Evolutionary conservation across 2,797 vertebrate genomes (phyloP).

Genomic region (Nyctalus aviator): DNA sequence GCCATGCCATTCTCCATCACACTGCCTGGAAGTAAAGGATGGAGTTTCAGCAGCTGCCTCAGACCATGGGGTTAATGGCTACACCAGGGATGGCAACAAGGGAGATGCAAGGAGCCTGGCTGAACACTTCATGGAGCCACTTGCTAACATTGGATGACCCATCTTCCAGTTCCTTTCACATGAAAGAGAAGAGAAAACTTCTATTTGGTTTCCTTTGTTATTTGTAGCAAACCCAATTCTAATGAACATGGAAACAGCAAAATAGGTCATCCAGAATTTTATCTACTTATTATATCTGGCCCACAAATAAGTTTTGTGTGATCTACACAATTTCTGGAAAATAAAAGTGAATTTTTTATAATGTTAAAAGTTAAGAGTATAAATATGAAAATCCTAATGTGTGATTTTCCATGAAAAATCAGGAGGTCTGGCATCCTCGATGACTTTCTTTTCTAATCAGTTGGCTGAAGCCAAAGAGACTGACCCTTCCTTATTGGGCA

Average conservation of each 20-base stretch:
- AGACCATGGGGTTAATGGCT: not conserved
- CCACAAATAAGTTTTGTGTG: not conserved
- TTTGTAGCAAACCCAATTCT: not conserved
- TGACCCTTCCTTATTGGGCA: not conserved
- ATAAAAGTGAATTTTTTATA: not conserved
- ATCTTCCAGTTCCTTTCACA: conserved; percentile 9
- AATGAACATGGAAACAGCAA: not conserved
- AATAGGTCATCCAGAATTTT: not conserved
- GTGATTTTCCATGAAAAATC: not conserved
- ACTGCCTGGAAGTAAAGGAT: not conserved
- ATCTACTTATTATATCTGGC: not conserved
- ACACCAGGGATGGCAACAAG: not conserved
- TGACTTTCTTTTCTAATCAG: not conserved
- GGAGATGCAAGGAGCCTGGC: not conserved
- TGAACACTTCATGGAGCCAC: not conserved
- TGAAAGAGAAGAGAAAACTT: not conserved
- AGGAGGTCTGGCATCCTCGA: not conserved
- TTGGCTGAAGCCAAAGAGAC: not conserved
- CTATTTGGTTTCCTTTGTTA: not conserved
- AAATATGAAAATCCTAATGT: not conserved
- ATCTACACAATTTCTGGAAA: not conserved
- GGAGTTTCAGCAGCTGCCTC: not conserved
- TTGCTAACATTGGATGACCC: not conserved
- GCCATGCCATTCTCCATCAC: not conserved
- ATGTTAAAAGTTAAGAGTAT: not conserved